Percentiles rank a stretch among this genome's conserved stretches.
Conservation (phyloP, 2,888 invertebrate genomes). For the Pyrrhopygopsis socrates region DNA sequence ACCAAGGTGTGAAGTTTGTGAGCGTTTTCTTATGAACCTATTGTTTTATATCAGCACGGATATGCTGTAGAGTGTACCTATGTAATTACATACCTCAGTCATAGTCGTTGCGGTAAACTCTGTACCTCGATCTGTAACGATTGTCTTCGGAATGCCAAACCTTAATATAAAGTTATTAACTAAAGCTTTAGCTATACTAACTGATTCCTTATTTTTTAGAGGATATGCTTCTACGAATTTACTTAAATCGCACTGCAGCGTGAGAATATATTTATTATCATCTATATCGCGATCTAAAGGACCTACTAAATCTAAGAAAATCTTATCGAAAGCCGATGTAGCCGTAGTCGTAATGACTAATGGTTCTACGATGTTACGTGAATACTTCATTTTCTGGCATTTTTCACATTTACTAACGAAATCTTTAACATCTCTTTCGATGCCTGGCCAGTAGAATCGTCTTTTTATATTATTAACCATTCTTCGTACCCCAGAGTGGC, state of each 20-base stretch:
- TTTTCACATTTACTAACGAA: not conserved
- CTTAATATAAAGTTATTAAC: conserved; percentile 33
- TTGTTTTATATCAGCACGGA: conserved; percentile 58
- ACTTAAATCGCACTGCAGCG: conserved; percentile 77
- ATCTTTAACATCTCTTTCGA: conserved; percentile 46
- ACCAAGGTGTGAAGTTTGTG: conserved; percentile 37
- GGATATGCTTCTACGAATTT: conserved; percentile 74
- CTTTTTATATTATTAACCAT: conserved; percentile 24
- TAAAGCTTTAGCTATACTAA: conserved; percentile 25
- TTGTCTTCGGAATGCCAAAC: conserved; percentile 25
- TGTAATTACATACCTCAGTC: conserved; percentile 65
- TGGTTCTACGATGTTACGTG: conserved; percentile 45
- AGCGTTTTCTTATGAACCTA: conserved; percentile 65
- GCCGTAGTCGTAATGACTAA: conserved; percentile 69
- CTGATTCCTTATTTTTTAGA: conserved; percentile 11
- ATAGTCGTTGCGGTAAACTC: conserved; percentile 39
- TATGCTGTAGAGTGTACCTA: conserved; percentile 65
- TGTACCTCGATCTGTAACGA: not conserved
- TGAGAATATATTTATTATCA: conserved; percentile 74
- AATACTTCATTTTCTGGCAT: conserved; percentile 25
- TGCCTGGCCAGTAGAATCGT: not conserved
- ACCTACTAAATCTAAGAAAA: conserved; percentile 62
- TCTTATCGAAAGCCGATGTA: conserved; percentile 69
- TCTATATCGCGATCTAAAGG: conserved; percentile 66
- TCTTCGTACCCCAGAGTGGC: conserved; percentile 44